Evolutionary conservation across 2,797 vertebrate genomes (phyloP).

Genomic region (Mareca penelope): DNA sequence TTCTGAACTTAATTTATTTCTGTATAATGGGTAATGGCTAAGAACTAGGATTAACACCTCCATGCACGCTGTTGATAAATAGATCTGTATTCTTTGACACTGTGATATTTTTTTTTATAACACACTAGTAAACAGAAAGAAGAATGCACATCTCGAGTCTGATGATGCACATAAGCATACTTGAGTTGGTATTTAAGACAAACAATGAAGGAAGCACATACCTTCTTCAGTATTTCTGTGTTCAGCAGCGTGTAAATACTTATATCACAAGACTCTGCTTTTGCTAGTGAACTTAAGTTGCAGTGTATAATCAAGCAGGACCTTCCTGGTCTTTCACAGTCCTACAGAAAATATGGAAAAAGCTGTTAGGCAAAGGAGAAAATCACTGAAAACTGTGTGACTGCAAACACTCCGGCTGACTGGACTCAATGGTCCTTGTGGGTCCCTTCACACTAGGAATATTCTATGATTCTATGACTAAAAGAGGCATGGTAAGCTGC

Average conservation of each 20-base stretch:
- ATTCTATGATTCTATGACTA: neutral
- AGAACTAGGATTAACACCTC: neutral
- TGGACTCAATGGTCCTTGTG: neutral
- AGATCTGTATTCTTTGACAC: neutral
- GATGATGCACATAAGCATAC: neutral
- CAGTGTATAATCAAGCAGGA: constrained; percentile 90
- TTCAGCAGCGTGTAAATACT: constrained; percentile 92
- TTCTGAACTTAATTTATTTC: constrained; percentile 23
- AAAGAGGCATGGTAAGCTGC: neutral
- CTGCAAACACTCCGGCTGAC: neutral
- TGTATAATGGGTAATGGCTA: neutral
- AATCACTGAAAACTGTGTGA: neutral
- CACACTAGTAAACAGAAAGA: neutral
- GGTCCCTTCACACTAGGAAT: neutral
- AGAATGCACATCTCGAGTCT: neutral
- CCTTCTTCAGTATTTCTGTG: constrained; percentile 95
- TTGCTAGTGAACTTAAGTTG: constrained; percentile 86
- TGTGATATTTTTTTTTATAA: neutral
- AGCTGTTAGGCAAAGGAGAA: neutral
- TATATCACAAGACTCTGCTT: constrained; percentile 89
- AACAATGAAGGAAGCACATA: constrained; percentile 59
- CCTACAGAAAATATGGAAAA: constrained; percentile 77
- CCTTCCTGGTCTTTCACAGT: constrained; percentile 90
- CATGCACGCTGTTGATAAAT: neutral
- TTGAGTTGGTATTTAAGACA: neutral